Base-by-base conservation (phyloP, 2,888 invertebrate species). In the Scelioninae gen. 2 region DNA sequence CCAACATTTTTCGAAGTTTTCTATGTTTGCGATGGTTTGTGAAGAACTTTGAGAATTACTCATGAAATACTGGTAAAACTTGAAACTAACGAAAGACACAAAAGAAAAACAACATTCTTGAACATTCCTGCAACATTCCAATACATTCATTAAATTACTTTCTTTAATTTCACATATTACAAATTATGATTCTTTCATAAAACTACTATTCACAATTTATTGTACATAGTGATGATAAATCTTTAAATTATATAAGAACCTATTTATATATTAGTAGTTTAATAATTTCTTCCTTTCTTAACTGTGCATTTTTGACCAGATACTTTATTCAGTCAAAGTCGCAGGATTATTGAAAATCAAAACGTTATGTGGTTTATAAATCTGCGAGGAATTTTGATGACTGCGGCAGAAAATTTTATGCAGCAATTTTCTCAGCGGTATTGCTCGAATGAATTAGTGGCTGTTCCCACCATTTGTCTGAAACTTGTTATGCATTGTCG, bases 391-490 rank as follows among this genome's bases (percentile, higher is more conserved):
- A 58, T 58, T 35, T 35, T 58, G 25, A 67, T 58, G 50, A 58
- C 28, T 46, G 13, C 45, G 28, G 43, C 39, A 19, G 33, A 41
- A 48, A 39, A 64, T 53, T 65, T 19, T 48, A 31, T 5, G 31
- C 39, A 10, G 39, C 39, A 55, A 65, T 65, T 55, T 65, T 65
- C 55, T 65, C 65, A 65, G 48, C 39, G 6, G 35, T 10, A 13
- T 46, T 55, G 10, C 48, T 39, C 9, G 28, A 39, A 28, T 48
- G 39, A 65, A 45, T 57, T 16, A 45, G 41, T 16, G 2, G 16
- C 45, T 46, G 33, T 52, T 68, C 60, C 25, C 60, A 52, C 22
- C 37, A 60, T 57, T 67, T 50, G 33, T 25, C 41, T 33, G 15
- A 60, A 41, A 60, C 19, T 68, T 13, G 45, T 45, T 58, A 10